These are phyloP conservation scores for Drosophila lacicola DNA, from an alignment of 2,888 invertebrate species.

Conservation along the genomic window DNA sequence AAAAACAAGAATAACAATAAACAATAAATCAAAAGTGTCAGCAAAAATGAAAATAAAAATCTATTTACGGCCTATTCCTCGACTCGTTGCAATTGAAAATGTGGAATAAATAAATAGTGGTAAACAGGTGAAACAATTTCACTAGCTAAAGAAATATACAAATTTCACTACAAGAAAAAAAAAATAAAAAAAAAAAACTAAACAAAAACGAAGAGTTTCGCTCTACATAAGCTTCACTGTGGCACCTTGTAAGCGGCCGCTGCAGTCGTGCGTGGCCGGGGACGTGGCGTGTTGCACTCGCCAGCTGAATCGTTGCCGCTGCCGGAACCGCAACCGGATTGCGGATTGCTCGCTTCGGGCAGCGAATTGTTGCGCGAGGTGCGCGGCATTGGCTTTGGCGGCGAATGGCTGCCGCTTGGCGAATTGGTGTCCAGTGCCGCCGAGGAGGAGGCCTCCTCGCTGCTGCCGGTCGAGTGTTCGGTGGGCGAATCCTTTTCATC, in stretches of 20 bases:
- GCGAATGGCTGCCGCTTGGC: slow-evolving; percentile 84
- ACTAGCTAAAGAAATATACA: slow-evolving; percentile 2
- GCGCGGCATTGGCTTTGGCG: slow-evolving; percentile 93
- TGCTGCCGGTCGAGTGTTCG: slow-evolving; percentile 83
- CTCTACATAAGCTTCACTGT: slow-evolving; percentile 6
- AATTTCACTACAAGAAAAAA: slow-evolving; percentile 1
- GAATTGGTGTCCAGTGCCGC: slow-evolving; percentile 63
- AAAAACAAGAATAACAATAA: no score
- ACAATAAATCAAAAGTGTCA: background rate
- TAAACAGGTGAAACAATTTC: background rate
- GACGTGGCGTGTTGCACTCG: slow-evolving; percentile 82
- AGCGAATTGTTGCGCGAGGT: slow-evolving; percentile 90
- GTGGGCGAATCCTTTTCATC: slow-evolving; percentile 83
- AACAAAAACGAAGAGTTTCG: background rate
- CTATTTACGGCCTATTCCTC: background rate
- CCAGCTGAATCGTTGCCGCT: slow-evolving; percentile 82
- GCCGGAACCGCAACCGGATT: slow-evolving; percentile 47
- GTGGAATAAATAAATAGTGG: background rate
- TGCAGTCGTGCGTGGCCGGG: slow-evolving; percentile 89
- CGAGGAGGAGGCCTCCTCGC: slow-evolving; percentile 81
- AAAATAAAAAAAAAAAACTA: background rate
- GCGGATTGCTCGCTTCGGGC: slow-evolving; percentile 86
- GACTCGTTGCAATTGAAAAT: background rate
- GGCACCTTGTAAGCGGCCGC: slow-evolving; percentile 92
- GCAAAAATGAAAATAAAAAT: background rate